phyloP scores from a whole-genome alignment of 2,113 vertebrate genomes.

The Amphiprion ocellaris region DNA sequence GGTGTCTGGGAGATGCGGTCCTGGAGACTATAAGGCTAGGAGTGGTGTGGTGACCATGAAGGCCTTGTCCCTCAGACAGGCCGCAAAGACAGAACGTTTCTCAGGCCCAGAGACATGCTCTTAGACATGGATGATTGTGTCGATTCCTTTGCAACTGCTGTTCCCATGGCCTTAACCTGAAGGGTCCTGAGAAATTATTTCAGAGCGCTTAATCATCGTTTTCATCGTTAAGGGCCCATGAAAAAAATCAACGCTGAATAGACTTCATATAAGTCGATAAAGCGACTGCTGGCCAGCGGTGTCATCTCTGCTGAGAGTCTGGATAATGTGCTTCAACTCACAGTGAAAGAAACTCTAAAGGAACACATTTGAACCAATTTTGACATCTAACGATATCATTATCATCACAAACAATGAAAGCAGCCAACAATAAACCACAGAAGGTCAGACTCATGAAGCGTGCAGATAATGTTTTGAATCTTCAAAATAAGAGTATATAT shows the following conservation, averaged over 20 bases:
- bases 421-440: not conserved
- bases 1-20: slow-evolving; percentile 72
- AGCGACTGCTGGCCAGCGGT: slow-evolving; percentile 39
- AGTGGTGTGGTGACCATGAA: slow-evolving; percentile 73
- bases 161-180: slow-evolving; percentile 78
- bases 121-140: slow-evolving; percentile 75
- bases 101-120: slow-evolving; percentile 56
- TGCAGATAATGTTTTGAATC: not conserved
- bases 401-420: slow-evolving; percentile 3
- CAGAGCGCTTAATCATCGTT: slow-evolving; percentile 64
- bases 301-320: slow-evolving; percentile 40
- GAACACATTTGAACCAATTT: slow-evolving; percentile 2
- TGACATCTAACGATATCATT: not conserved
- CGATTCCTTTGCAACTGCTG: slow-evolving; percentile 49
- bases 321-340: slow-evolving; percentile 22
- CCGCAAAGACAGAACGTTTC: slow-evolving; percentile 59
- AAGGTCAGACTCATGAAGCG: not conserved
- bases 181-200: slow-evolving; percentile 80
- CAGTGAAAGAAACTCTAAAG: slow-evolving; percentile 1
- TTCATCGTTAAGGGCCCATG: slow-evolving; percentile 59
- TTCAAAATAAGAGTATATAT: not conserved
- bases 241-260: slow-evolving; percentile 49
- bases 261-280: slow-evolving; percentile 26
- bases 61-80: slow-evolving; percentile 68
- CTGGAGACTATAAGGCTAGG: slow-evolving; percentile 67